Evolutionary conservation across 2,797 vertebrate genomes (phyloP), one percentile per base, ranked within the genome.

Genomic region (Pogonophryne albipinna): DNA sequence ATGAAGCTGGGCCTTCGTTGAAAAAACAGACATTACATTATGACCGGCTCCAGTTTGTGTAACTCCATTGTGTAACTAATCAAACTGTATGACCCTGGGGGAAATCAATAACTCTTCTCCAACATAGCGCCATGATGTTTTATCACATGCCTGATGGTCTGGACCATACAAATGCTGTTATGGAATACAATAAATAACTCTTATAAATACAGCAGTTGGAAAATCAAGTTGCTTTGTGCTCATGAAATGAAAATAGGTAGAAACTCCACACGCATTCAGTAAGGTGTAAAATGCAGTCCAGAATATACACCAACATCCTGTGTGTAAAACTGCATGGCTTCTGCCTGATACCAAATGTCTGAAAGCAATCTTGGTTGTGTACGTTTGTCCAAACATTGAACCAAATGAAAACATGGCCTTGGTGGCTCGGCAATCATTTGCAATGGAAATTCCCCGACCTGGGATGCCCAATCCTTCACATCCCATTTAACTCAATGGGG

Each of bases 391-490:
- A 75, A 72, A 78, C 31, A 13, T 67, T 41, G 65, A 74, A 67
- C 63, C 61, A 71, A 84, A 70, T 44, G 64, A 80, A 76, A 72
- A 68, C 51, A 23, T 59, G 46, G 62, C 66, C 70, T 77, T 68
- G 67, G 74, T 76, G 73, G 73, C 75, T 84, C 74, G 49, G 82
- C 58, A 74, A 19, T 84, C 71, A 79, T 85, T 87, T 76, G 72
- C 82, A 80, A 70, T 80, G 75, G 78, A 91, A 88, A 87, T 87
- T 86, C 86, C 71, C 78, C 89, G 88, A 91, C 88, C 88, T 44
- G 31, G 58, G 74, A 82, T 69, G 79, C 69, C 79, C 79, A 60
- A 74, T 87, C 78, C 79, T 85, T 91, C 82, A 84, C 77, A 82
- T 90, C 84, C 80, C 70, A 82, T 91, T 89, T 81, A 88, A 76